Conservation (phyloP, 1,140 invertebrate genomes). For the Ceratoteleas bidentatus region DNA sequence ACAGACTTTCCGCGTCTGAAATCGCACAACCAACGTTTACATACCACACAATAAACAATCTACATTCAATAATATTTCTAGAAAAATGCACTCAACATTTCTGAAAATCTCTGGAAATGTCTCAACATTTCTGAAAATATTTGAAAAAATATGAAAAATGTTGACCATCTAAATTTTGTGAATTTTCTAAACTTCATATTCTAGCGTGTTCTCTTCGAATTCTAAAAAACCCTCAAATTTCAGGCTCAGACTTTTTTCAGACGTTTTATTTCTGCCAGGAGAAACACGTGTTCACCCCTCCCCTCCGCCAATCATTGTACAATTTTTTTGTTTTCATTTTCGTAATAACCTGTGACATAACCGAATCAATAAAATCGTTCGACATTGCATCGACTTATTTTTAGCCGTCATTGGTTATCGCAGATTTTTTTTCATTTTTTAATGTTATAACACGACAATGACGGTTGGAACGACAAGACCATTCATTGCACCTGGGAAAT, state of each 20-base stretch:
- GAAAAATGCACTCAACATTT: no score
- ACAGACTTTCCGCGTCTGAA: constrained; percentile 73
- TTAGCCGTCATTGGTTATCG: not conserved
- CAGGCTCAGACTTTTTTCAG: no score
- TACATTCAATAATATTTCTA: no score
- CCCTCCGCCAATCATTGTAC: no score
- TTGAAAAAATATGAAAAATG: no score
- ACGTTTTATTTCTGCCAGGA: not conserved
- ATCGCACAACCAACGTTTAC: constrained; percentile 25
- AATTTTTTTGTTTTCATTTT: constrained; percentile 20
- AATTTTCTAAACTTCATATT: no score
- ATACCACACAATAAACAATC: not conserved
- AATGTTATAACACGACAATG: not conserved
- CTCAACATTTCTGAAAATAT: no score
- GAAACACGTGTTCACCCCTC: no score
- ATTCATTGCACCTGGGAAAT: constrained; percentile 27
- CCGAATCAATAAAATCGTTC: not conserved
- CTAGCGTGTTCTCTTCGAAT: no score
- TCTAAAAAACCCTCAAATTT: no score
- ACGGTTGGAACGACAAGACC: constrained; percentile 19
- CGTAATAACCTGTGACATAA: constrained; percentile 7
- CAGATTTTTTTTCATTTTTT: constrained; percentile 5
- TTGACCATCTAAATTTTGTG: no score
- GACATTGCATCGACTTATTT: constrained; percentile 14
- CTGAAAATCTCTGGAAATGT: no score